Percentiles rank a stretch among this genome's conserved stretches.
phyloP scores from a whole-genome alignment of 2,113 vertebrate genomes.

The Osmerus mordax region DNA sequence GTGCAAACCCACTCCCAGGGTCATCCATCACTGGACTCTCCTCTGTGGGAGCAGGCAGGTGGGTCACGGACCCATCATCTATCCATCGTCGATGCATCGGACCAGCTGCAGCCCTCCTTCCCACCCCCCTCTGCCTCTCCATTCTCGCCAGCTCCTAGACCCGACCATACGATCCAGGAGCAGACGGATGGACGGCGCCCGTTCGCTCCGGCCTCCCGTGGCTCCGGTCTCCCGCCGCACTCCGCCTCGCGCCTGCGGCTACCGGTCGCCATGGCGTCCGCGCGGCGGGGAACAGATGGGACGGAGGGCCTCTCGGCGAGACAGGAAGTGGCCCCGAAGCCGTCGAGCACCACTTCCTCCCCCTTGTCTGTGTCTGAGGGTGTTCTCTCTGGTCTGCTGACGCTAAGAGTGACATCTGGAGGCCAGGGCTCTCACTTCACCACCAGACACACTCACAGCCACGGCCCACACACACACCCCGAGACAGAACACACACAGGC shows the following conservation, averaged over 20 bases:
- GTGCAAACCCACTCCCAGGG: not conserved
- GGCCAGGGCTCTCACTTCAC: not conserved
- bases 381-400: constrained; percentile 2
- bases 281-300: not conserved
- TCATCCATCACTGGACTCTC: not conserved
- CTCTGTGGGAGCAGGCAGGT: constrained; percentile 9
- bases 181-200: not conserved
- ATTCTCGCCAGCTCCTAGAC: constrained; percentile 25
- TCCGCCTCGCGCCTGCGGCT: not conserved
- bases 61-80: constrained; percentile 12
- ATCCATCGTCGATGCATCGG: constrained; percentile 18
- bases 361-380: not conserved
- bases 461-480: not conserved
- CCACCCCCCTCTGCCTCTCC: constrained; percentile 23
- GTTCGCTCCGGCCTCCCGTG: not conserved
- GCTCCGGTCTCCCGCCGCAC: constrained; percentile 9
- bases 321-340: not conserved
- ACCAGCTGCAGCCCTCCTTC: not conserved
- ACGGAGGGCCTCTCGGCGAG: not conserved
- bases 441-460: too few species aligned
- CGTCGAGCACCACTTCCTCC: not conserved
- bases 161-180: constrained; percentile 21
- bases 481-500: not conserved
- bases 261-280: not conserved
- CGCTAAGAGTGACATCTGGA: not conserved